These are phyloP conservation scores for Sarcophaga peregrina DNA, from an alignment of 1,140 invertebrate genomes.

Conservation along the genomic window DNA sequence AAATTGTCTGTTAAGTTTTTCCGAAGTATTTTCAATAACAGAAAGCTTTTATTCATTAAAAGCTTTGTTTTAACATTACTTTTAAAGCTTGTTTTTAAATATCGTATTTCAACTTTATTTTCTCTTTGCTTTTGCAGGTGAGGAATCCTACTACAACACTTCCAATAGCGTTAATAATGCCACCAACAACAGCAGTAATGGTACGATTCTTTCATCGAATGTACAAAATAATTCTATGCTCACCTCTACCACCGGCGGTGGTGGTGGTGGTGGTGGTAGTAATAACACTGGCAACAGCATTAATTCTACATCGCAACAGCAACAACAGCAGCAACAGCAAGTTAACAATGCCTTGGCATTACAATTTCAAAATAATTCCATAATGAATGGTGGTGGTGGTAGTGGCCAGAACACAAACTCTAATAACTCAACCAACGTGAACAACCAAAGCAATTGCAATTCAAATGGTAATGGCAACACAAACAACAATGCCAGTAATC, in stretches of 20 bases:
- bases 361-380: slow-evolving; percentile 28
- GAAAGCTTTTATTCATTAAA: not conserved
- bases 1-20: not conserved
- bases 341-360: slow-evolving; percentile 26
- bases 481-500: not conserved
- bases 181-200: slow-evolving; percentile 54
- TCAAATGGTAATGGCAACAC: slow-evolving; percentile 9
- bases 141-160: slow-evolving; percentile 58
- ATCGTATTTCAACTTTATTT: not conserved
- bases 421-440: not conserved
- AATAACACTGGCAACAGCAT: slow-evolving; percentile 27
- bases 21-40: not conserved
- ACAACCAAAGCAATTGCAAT: not conserved
- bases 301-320: slow-evolving; percentile 21
- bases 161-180: slow-evolving; percentile 46
- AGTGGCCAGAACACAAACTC: slow-evolving; percentile 27
- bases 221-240: slow-evolving; percentile 64
- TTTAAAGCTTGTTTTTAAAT: too few species aligned
- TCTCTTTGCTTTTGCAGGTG: slow-evolving; percentile 50
- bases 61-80: too few species aligned
- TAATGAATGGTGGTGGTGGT: slow-evolving; percentile 4
- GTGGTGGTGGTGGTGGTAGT: slow-evolving; percentile 35
- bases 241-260: slow-evolving; percentile 32
- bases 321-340: slow-evolving; percentile 4
- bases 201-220: slow-evolving; percentile 58